phyloP scores from a whole-genome alignment of 2,797 vertebrate genomes.

The Bufotes viridis region DNA sequence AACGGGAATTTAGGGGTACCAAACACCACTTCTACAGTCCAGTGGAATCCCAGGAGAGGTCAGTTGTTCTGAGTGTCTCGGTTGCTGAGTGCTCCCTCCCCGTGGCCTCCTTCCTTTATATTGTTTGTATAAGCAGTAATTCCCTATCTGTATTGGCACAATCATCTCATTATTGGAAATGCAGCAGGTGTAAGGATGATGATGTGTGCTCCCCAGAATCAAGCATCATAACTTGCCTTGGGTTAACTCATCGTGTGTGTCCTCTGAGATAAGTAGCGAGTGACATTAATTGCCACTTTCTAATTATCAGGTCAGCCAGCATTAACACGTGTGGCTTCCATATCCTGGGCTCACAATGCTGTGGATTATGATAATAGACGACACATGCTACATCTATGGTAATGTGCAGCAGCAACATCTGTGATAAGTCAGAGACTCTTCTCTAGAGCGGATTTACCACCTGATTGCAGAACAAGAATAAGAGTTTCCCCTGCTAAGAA shows the following conservation, averaged over 20 bases:
- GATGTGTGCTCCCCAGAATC: not conserved
- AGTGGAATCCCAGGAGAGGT: too few relatives aligned
- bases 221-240: not conserved
- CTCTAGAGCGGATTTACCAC: slow-evolving; percentile 20
- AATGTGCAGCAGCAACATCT: slow-evolving; percentile 1
- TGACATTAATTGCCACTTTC: not conserved
- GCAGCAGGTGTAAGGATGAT: not conserved
- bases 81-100: not conserved
- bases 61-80: not conserved
- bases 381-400: not conserved
- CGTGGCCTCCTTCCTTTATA: not conserved
- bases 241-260: slow-evolving; percentile 10
- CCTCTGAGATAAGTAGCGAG: slow-evolving; percentile 1
- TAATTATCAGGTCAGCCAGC: not conserved
- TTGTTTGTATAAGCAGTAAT: not conserved
- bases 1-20: too few relatives aligned
- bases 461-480: not conserved
- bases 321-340: not conserved
- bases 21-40: too few relatives aligned
- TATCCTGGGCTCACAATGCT: not conserved
- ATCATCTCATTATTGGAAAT: not conserved
- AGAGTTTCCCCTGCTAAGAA: not conserved
- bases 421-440: slow-evolving; percentile 24
- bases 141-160: not conserved
- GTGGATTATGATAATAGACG: slow-evolving; percentile 23